Evolutionary conservation across 2,888 invertebrate genomes (phyloP).

Genomic region (Pristionchus japonicus): DNA sequence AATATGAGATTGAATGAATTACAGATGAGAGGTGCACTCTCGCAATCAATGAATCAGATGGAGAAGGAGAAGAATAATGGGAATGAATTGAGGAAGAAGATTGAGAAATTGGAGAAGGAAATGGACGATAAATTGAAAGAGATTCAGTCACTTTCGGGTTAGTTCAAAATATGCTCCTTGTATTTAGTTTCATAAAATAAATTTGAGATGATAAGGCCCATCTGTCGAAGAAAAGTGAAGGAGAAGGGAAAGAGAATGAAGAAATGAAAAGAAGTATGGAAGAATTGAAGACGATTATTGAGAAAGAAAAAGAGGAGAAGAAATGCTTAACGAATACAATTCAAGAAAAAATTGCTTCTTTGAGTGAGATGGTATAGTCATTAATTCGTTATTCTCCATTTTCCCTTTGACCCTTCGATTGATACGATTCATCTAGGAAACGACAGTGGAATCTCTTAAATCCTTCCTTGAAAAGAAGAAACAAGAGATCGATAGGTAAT

Average conservation of each 20-base stretch:
- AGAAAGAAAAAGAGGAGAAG: not conserved
- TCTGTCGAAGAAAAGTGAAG: not conserved
- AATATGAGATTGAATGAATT: not conserved
- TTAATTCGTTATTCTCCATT: not conserved
- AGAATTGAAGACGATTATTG: not conserved
- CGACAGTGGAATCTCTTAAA: not conserved
- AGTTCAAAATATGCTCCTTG: not conserved
- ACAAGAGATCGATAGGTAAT: not conserved
- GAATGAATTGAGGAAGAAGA: not conserved
- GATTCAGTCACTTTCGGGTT: not conserved
- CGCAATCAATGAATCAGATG: not conserved
- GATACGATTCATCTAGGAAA: not conserved
- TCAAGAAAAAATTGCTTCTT: not conserved
- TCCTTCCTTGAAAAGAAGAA: not conserved
- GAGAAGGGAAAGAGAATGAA: not conserved
- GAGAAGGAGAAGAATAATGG: not conserved
- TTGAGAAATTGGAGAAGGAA: constrained; percentile 1
- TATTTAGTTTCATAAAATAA: not conserved
- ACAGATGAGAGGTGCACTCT: not conserved
- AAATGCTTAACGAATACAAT: not conserved
- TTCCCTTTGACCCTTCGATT: not conserved
- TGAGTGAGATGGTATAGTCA: not conserved
- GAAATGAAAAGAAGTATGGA: not conserved
- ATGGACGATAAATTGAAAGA: not conserved
- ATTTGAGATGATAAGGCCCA: not conserved